phyloP scores from a whole-genome alignment of 1,140 invertebrate species.

The Eurosta solidaginis region DNA sequence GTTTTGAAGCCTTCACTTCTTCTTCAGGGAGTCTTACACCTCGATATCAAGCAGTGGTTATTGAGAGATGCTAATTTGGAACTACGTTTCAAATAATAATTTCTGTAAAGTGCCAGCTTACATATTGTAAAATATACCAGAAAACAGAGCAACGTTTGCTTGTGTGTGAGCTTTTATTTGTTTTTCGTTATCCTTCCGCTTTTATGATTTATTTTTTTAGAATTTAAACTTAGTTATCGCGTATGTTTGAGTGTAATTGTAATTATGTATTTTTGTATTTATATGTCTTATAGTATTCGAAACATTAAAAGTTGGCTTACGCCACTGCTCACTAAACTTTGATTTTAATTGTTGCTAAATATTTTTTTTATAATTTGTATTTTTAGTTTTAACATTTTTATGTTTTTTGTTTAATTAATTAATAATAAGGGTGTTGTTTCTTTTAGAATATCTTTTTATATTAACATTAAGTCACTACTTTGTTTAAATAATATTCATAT shows the following conservation, averaged over 20 bases:
- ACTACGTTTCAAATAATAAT: too few relatives aligned
- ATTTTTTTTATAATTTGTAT: neutral
- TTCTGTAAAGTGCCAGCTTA: too few relatives aligned
- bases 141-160: neutral
- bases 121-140: neutral
- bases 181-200: neutral
- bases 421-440: slow-evolving; percentile 22
- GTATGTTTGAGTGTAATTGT: slow-evolving; percentile 3
- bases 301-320: slow-evolving; percentile 11
- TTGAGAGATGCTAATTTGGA: too few relatives aligned
- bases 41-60: too few relatives aligned
- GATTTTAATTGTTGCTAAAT: neutral
- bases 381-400: neutral
- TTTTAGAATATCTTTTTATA: slow-evolving; percentile 23
- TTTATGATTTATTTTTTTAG: neutral
- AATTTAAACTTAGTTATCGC: slow-evolving; percentile 17
- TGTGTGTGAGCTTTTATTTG: neutral
- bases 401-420: neutral
- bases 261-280: neutral
- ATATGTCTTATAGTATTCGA: slow-evolving; percentile 20
- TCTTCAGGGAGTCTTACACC: too few relatives aligned
- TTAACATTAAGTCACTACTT: slow-evolving; percentile 10
- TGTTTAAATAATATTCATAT: neutral
- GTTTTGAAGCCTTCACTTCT: too few relatives aligned
- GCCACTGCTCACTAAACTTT: slow-evolving; percentile 1